These are phyloP conservation scores for Priocnemis perturbator DNA, from an alignment of 2,888 invertebrate genomes.

Conservation along the genomic window DNA sequence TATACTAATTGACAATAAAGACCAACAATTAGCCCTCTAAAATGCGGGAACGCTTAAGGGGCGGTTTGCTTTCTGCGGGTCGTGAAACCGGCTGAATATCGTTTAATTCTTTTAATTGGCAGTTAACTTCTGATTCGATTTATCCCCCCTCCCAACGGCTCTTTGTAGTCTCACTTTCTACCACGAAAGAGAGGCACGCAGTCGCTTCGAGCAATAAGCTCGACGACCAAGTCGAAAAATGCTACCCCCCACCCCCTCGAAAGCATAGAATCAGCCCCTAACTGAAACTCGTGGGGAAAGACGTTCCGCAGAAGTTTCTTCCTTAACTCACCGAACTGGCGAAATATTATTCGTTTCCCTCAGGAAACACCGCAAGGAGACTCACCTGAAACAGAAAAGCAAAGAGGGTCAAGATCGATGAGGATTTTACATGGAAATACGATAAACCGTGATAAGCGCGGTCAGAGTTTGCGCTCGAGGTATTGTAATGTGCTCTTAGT, in stretches of 20 bases:
- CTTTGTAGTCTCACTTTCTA: constrained; percentile 1
- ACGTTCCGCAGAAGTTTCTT: too few species aligned
- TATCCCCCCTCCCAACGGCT: background rate
- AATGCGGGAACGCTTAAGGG: too few species aligned
- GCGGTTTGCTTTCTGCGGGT: too few species aligned
- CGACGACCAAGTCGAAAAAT: too few species aligned
- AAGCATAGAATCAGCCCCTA: too few species aligned
- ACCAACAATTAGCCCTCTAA: too few species aligned
- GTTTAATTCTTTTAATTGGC: constrained; percentile 7
- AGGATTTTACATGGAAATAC: background rate
- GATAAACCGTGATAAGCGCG: background rate
- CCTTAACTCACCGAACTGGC: constrained; percentile 2
- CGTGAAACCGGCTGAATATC: background rate
- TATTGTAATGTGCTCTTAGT: too few species aligned
- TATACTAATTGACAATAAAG: too few species aligned
- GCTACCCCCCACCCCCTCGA: too few species aligned
- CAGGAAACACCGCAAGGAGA: constrained; percentile 42
- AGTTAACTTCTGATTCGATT: background rate
- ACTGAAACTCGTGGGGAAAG: too few species aligned
- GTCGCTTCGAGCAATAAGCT: too few species aligned
- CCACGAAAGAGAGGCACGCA: background rate
- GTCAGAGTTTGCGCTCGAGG: background rate
- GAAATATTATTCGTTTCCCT: constrained; percentile 10
- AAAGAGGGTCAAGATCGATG: constrained; percentile 24
- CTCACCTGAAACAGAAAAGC: constrained; percentile 65